These are phyloP conservation scores for Rhinoderma darwinii DNA, from an alignment of 2,113 vertebrate genomes.

Conservation along the genomic window DNA sequence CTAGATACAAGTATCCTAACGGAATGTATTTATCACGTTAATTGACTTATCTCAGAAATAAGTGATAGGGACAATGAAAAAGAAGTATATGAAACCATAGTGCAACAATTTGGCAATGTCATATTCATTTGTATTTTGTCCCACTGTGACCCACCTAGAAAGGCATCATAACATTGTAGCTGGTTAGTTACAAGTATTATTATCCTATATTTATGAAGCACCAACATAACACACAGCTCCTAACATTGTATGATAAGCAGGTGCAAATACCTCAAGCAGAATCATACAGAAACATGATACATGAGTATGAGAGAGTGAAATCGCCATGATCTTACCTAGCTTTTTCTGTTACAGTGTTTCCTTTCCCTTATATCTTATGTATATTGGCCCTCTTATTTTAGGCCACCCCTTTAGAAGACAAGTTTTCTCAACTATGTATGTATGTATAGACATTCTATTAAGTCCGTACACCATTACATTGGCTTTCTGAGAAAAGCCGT, in stretches of 20 bases:
- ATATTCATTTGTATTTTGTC: background rate
- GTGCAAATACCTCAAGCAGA: background rate
- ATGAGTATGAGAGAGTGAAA: no score
- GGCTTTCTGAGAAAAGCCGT: no score
- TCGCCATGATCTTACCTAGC: no score
- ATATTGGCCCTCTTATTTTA: no score
- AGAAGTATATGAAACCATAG: background rate
- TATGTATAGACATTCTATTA: no score
- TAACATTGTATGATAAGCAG: background rate
- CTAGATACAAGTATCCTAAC: background rate
- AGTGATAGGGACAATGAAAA: background rate
- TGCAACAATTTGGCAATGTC: background rate
- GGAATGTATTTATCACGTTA: conserved; percentile 10
- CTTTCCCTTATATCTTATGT: no score
- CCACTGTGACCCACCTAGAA: background rate
- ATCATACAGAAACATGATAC: background rate
- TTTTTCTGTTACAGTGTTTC: no score
- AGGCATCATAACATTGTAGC: background rate
- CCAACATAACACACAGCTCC: background rate
- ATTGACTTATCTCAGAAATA: conserved; percentile 14
- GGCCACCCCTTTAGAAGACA: no score
- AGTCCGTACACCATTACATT: no score
- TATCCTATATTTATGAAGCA: background rate
- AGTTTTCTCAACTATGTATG: no score
- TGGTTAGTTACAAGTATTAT: background rate